Evolutionary conservation across 2,113 vertebrate species (phyloP), one percentile per base, ranked within the genome.

Genomic region (Hyaena hyaena): DNA sequence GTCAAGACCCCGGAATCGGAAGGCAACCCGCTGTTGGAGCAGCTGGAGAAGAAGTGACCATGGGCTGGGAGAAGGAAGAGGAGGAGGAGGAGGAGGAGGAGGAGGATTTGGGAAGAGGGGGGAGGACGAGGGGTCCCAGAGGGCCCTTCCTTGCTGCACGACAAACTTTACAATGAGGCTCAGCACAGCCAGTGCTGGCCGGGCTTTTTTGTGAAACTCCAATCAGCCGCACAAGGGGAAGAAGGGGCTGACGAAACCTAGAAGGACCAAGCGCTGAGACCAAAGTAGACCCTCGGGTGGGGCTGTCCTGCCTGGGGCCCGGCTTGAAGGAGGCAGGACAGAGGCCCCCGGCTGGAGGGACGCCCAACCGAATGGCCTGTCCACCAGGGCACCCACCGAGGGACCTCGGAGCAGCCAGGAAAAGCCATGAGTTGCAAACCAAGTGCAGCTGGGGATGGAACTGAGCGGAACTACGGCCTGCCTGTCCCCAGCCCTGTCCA

Each of bases 1-100:
- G 98, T 99, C 90, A 99, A 99, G 99, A 99, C 99, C 0, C 99
- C 99, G 0, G 99, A 99, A 98, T 99, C 98, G 0, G 99, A 99
- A 98, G 98, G 96, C 93, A 99, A 99, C 97, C 99, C 99, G 0
- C 98, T 99, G 98, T 98, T 99, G 96, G 99, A 99, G 98, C 99
- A 99, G 98, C 99, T 99, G 28, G 99, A 99, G 98, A 99, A 98
- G 98, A 99, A 99, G 98, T 99, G 99, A 99, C 98, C 96, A 68
- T 94, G 96, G 93, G 76, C 93, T 89, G 97, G 96, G 98, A 98
- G 98, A 98, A 98, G 96, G 97, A 96, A 89, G 91, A 97, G 89
- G 93, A 97, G 88, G 96, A 98, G 19, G 81, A 92, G 10, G 87
- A 45, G 35, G 81, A 26, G 21, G 17, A 35, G 82, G 82, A 80